Evolutionary conservation across 23 tunicate species (phyloP).

Genomic region (Trididemnum nubilum): DNA sequence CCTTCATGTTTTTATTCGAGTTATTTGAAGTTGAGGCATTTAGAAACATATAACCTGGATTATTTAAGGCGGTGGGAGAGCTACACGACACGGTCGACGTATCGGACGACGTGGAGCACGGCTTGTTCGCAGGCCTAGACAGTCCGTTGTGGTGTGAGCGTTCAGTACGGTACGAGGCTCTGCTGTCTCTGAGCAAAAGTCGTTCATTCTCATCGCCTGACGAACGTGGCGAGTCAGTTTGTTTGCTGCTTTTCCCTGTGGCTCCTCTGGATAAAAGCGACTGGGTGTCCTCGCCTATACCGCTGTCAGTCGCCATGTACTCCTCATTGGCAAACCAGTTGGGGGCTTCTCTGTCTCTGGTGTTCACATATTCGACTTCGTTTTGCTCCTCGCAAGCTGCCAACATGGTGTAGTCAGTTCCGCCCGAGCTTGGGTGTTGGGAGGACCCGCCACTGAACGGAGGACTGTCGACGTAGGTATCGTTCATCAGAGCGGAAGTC

Average conservation of each 20-base stretch:
- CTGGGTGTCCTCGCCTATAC: constrained; percentile 86
- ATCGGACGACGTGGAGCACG: constrained; percentile 44
- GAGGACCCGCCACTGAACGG: not conserved
- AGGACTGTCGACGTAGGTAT: constrained; percentile 42
- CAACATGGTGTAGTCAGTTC: constrained; percentile 28
- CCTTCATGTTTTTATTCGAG: not conserved
- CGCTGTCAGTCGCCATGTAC: constrained; percentile 86
- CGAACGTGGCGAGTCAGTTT: constrained; percentile 7
- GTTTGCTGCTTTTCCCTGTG: constrained; percentile 26
- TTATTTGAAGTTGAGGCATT: constrained; percentile 32
- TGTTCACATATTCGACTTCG: constrained; percentile 47
- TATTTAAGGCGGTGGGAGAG: constrained; percentile 48
- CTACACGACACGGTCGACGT: constrained; percentile 1
- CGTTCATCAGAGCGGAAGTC: constrained; percentile 19
- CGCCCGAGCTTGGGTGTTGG: not conserved
- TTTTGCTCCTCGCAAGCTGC: constrained; percentile 14
- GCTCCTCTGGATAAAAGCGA: constrained; percentile 58
- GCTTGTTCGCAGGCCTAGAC: not conserved
- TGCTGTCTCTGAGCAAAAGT: not conserved
- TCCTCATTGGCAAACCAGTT: constrained; percentile 63
- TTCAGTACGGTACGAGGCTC: not conserved
- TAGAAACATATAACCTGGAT: constrained; percentile 85
- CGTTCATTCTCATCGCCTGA: constrained; percentile 26
- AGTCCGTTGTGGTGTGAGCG: not conserved
- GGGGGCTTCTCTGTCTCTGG: constrained; percentile 6